Evolutionary conservation across 1,140 invertebrate genomes (phyloP), one percentile per base, ranked within the genome.

Genomic region (Drosophila cardini): DNA sequence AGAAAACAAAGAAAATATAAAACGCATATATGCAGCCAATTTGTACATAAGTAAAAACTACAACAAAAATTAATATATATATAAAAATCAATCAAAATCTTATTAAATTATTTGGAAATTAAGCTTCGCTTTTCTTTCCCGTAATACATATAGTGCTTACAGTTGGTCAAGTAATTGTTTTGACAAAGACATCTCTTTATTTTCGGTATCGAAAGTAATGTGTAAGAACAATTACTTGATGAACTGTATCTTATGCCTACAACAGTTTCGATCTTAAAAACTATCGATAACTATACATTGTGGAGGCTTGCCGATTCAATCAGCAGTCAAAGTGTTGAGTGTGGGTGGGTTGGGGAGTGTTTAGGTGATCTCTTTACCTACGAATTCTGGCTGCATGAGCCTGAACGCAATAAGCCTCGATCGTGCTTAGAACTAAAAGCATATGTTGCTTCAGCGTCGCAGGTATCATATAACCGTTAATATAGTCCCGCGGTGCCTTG

Each of bases 41-140:
- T 76, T 90, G 86, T 90, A 90, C 60, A 90, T 90, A 90, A 82
- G 64, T 75, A 78, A 80, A 83, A 61, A 52, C 45, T 60, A 81
- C 4, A 70, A 62, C 21, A 26, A 26, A 26, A 26, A 4, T 26
- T 26, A 26, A 26, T 26, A 57, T 70, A 16, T n/a, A 52, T 48
- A 82, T 69, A 60, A 68, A 86, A 87, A 87, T 83, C 75, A 78
- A 86, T 78, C 77, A 87, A 86, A 83, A 72, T 70, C 60, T 73
- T 76, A 90, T 89, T 79, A 74, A 86, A 79, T 72, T 82, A 81
- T 90, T 90, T 82, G 75, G 75, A 82, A 86, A 72, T 82, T 48
- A 76, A 90, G 78, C 71, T 62, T 81, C 75, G 46, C 63, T 42
- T 42, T 15, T 32, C 46, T 21, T 32, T 50, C 46, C 58, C n/a